Base-by-base conservation (phyloP, 2,888 invertebrate genomes). In the Panorpa germanica region DNA sequence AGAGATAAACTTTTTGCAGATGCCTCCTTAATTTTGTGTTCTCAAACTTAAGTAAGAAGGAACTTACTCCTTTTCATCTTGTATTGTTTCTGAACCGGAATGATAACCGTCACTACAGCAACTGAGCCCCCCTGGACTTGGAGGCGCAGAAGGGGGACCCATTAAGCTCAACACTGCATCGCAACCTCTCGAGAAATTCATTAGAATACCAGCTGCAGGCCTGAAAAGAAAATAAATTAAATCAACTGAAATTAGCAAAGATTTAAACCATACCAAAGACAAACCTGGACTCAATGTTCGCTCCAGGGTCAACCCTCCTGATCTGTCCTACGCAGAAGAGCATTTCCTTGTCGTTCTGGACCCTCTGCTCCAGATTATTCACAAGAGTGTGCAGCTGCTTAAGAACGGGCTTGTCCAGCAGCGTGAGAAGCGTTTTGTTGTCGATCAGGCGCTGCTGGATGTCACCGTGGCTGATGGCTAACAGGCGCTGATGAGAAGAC, bases 271-370 rank as follows among this genome's bases (percentile, higher is more conserved):
- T 17, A 4, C 19, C 16, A 28, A 14, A 4, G 21, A 22, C 41
- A 41, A 40, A 68, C 69, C 65, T 63, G 5, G 57, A 55, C 39
- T 67, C 75, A 29, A 69, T 63, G 32, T 70, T 58, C 4, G 71
- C 65, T 43, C 71, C 53, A 0, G 65, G 60, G 33, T 72, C 70
- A 29, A 68, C 61, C 35, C 62, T 57, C 46, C 70, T 72, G 29
- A 74, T 61, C 45, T 72, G 72, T 0, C 73, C 71, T 21, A 73
- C 65, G 40, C 70, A 70, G 20, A 70, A 66, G 35, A 91, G 56
- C 30, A 82, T 82, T 33, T 86, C 82, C 52, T 91, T 90, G 57
- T 90, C 90, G 46, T 77, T 78, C 49, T 90, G 83, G 25, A 90
- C 85, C 37, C 90, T 63, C 14, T 74, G 66, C 26, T 76, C 70